A percentile compares a stretch with the other conserved stretches of the same genome.
phyloP scores from a whole-genome alignment of 2,888 invertebrate genomes.

The Psylliodes chrysocephalus region DNA sequence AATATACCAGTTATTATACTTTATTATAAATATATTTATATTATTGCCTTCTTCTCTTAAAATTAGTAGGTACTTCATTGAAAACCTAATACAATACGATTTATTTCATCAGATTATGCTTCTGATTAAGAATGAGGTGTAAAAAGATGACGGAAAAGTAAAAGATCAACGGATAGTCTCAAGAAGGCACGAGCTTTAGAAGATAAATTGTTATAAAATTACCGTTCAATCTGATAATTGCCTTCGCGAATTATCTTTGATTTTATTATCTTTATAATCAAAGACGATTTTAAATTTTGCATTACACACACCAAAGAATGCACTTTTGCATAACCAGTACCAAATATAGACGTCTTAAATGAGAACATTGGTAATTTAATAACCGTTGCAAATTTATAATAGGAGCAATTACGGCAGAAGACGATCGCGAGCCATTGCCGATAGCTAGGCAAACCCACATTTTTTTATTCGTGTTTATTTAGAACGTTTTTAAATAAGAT shows the following conservation, averaged over 20 bases:
- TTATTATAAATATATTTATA: no score
- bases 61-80: no score
- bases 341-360: conserved; percentile 14
- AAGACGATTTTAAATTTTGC: conserved; percentile 1
- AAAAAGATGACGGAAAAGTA: neutral
- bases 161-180: neutral
- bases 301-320: conserved; percentile 9
- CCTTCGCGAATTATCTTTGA: neutral
- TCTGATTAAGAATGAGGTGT: neutral
- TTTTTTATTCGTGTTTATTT: neutral
- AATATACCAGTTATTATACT: no score
- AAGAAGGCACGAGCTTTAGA: neutral
- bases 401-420: neutral
- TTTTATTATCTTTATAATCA: conserved; percentile 4
- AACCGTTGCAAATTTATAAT: conserved; percentile 8
- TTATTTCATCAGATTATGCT: no score
- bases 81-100: no score
- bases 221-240: neutral
- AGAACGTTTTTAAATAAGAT: neutral
- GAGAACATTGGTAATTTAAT: conserved; percentile 18
- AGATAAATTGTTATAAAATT: neutral
- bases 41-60: no score
- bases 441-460: neutral
- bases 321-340: conserved; percentile 15
- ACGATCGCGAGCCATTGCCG: neutral